Base-by-base conservation (phyloP, 2,888 invertebrate genomes). In the Catotricha subobsoleta region DNA sequence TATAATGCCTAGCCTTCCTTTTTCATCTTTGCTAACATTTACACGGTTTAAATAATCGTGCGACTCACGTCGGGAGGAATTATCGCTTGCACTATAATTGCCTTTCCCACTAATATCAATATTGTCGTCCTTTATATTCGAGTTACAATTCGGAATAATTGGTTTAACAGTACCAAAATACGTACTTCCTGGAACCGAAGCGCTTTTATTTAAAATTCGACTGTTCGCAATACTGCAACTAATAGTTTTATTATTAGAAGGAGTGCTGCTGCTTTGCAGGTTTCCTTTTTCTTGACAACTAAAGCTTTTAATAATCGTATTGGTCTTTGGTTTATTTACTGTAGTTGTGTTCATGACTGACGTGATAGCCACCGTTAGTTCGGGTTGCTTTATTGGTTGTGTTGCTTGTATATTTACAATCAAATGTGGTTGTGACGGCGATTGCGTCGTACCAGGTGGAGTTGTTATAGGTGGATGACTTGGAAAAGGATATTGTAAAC, bases 401-500 rank as follows among this genome's bases (percentile, higher is more conserved):
- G 44, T 44, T 28, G 43, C 23, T 39, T 43, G 28, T 27, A 35
- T 21, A 38, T 30, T 30, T 2, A 41, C 37, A 10, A 31, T 19
- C 18, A 18, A 27, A 28, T 16, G 10, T 30, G 53, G 52, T 37
- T 60, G 60, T 19, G 66, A 58, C 31, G 67, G 66, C 50, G 68
- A 59, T 47, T 54, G 50, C 35, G 54, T 48, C 19, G 56, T 48
- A 15, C 55, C 50, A 20, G 57, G 48, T 29, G 53, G 45, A n/a
- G 53, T 49, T 41, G 56, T 48, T 47, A 67, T 59, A 43, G 80
- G 78, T 51, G 78, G 80, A 62, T 80, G 81, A 57, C 75, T 76
- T 48, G 80, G 80, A 64, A 80, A 81, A 38, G 80, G 82, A 64
- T 79, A 82, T 59, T 78, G 82, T 48, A 77, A 65, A 48, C 52